Evolutionary conservation across 1,140 invertebrate species (phyloP).

Genomic region (Drosophila punjabiensis): DNA sequence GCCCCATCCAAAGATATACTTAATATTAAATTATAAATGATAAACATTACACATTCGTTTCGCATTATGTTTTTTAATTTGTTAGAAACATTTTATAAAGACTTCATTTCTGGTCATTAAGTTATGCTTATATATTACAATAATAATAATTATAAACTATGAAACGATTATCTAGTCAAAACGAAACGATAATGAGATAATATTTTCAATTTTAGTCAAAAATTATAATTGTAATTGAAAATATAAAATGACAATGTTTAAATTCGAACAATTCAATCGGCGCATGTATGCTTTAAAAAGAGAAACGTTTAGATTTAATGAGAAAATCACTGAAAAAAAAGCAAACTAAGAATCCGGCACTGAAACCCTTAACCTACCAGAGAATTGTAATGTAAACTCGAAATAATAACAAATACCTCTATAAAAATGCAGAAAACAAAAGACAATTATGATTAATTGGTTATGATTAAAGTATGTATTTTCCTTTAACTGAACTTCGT

Average conservation of each 20-base stretch:
- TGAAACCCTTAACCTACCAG: constrained; percentile 29
- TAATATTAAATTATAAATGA: constrained; percentile 26
- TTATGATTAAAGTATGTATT: constrained; percentile 73
- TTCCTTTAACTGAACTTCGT: constrained; percentile 65
- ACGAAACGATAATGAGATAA: constrained; percentile 66
- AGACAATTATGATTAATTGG: constrained; percentile 50
- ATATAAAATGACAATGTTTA: constrained; percentile 51
- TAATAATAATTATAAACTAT: constrained; percentile 56
- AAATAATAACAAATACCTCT: constrained; percentile 63
- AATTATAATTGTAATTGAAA: constrained; percentile 73
- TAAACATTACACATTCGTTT: constrained; percentile 24
- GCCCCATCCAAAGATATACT: constrained; percentile 52
- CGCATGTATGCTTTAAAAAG: constrained; percentile 55
- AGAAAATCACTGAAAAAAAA: constrained; percentile 17
- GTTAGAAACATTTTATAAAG: constrained; percentile 53
- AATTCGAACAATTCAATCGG: constrained; percentile 64
- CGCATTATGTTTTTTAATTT: constrained; percentile 44
- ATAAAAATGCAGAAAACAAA: constrained; percentile 48
- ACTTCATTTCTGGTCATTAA: constrained; percentile 49
- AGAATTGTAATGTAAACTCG: constrained; percentile 44
- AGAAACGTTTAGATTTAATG: constrained; percentile 56
- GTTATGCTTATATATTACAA: constrained; percentile 47
- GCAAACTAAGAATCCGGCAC: constrained; percentile 31
- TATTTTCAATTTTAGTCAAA: constrained; percentile 80
- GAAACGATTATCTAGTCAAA: constrained; percentile 70